Conservation (phyloP, 2,888 invertebrate genomes). For the Anthrax anthrax region DNA sequence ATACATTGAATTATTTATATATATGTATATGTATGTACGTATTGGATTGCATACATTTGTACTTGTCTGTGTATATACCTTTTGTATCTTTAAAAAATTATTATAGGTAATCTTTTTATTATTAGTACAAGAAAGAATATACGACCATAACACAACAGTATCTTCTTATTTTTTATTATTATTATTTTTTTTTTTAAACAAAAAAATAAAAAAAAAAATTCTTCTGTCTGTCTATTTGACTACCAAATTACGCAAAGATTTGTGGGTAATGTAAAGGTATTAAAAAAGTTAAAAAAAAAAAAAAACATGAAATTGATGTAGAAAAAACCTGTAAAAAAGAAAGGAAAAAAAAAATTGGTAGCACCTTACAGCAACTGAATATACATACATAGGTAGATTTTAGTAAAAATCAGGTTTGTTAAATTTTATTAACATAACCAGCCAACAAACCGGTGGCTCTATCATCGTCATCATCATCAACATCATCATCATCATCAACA, state of each 20-base stretch:
- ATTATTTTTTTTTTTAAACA: too few relatives aligned
- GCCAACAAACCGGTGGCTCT: background rate
- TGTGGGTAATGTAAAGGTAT: background rate
- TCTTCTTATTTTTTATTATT: too few relatives aligned
- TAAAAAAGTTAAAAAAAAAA: background rate
- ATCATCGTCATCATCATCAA: background rate
- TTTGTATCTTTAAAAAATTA: too few relatives aligned
- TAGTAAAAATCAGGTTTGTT: background rate
- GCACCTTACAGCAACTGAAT: background rate
- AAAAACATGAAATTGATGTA: background rate
- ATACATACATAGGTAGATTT: too few relatives aligned
- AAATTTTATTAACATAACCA: background rate
- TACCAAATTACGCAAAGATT: constrained; percentile 13
- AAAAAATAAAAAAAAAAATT: too few relatives aligned
- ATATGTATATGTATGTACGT: too few relatives aligned
- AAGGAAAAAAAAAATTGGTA: background rate
- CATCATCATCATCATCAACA: background rate
- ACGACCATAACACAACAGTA: too few relatives aligned
- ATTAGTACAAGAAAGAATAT: too few relatives aligned
- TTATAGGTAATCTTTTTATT: too few relatives aligned
- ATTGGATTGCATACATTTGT: too few relatives aligned
- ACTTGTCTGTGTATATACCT: too few relatives aligned
- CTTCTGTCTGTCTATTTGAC: constrained; percentile 4
- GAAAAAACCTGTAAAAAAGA: background rate
- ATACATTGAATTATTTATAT: too few relatives aligned